These are phyloP conservation scores for Lepidochitona cinerea DNA, from an alignment of 2,888 invertebrate genomes.

Conservation along the genomic window DNA sequence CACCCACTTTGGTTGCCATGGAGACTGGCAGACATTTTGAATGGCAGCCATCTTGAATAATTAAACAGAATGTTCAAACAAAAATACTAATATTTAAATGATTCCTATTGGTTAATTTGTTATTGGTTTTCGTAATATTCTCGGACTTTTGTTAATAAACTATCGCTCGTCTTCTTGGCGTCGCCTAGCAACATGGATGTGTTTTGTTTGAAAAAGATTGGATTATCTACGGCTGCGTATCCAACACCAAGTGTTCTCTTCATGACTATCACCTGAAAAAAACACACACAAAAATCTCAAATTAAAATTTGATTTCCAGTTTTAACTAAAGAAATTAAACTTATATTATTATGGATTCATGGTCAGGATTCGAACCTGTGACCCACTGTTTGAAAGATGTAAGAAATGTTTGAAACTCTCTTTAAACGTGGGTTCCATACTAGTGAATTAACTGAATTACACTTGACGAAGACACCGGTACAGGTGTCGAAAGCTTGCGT, in stretches of 20 bases:
- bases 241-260: slow-evolving; percentile 89
- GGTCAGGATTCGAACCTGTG: too few species aligned
- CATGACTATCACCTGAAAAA: slow-evolving; percentile 85
- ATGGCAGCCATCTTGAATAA: neutral
- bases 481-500: too few species aligned
- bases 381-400: too few species aligned
- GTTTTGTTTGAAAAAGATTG: slow-evolving; percentile 91
- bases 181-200: slow-evolving; percentile 88
- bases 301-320: too few species aligned
- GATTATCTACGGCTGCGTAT: slow-evolving; percentile 93
- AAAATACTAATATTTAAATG: neutral
- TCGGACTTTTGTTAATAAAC: slow-evolving; percentile 80
- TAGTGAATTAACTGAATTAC: too few species aligned
- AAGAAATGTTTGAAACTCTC: too few species aligned
- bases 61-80: neutral
- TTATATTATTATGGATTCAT: too few species aligned
- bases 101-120: neutral
- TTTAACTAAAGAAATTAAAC: too few species aligned
- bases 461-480: too few species aligned
- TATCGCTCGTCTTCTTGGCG: slow-evolving; percentile 92
- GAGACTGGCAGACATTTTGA: neutral
- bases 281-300: neutral
- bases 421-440: too few species aligned
- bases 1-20: neutral
- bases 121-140: slow-evolving; percentile 64